A percentile compares a stretch with the other conserved stretches of the same genome.
Evolutionary conservation across 1,140 invertebrate species (phyloP).

Genomic region (Drosophila suzukii): DNA sequence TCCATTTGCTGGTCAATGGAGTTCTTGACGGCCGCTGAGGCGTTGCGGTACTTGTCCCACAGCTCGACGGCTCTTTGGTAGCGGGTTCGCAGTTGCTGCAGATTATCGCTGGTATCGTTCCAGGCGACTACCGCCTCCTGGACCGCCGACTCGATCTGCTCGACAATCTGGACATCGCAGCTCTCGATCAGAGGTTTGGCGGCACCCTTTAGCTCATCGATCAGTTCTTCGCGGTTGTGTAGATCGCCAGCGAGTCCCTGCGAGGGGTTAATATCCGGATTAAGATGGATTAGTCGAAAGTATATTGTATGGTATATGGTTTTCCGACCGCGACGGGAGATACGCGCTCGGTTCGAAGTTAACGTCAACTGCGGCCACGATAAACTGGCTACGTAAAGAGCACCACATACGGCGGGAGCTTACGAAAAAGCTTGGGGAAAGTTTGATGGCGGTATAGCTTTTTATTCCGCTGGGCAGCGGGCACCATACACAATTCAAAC

Average conservation of each 20-base stretch:
- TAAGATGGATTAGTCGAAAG: constrained; percentile 14
- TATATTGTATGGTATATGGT: neutral
- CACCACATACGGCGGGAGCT: constrained; percentile 25
- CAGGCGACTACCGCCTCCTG: constrained; percentile 91
- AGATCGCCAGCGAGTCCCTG: constrained; percentile 88
- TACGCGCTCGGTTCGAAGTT: constrained; percentile 67
- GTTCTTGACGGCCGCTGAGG: constrained; percentile 89
- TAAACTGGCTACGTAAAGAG: constrained; percentile 40
- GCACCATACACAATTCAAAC: neutral
- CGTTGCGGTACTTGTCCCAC: constrained; percentile 91
- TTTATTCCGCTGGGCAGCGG: neutral
- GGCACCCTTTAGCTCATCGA: constrained; percentile 88
- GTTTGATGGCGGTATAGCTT: constrained; percentile 3
- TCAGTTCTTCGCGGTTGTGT: constrained; percentile 88
- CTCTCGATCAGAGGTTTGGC: constrained; percentile 89
- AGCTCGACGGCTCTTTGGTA: constrained; percentile 90
- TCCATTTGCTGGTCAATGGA: constrained; percentile 89
- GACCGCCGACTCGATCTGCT: constrained; percentile 89
- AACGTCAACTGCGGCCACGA: constrained; percentile 57
- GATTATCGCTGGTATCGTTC: constrained; percentile 89
- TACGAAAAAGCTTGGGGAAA: constrained; percentile 37
- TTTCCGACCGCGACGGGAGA: constrained; percentile 25
- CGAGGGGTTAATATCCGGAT: neutral
- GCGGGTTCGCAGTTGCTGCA: constrained; percentile 89
- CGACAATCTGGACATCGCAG: constrained; percentile 88